Evolutionary conservation across 2,797 vertebrate species (phyloP).

Genomic region (Phalloptychus januarius): DNA sequence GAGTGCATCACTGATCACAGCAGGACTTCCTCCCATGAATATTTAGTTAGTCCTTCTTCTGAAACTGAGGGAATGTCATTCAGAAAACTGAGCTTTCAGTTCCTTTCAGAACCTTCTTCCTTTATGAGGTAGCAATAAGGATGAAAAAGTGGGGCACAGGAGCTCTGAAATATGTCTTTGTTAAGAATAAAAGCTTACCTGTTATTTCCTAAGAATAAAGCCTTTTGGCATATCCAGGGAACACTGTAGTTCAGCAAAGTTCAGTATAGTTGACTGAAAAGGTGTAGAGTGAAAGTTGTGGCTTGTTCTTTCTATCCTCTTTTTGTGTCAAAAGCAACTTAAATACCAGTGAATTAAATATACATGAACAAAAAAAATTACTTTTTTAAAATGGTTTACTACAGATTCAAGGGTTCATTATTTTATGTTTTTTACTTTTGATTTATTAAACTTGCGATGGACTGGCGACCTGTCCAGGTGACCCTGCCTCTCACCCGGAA

Average conservation of each 20-base stretch:
- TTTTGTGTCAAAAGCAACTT: not conserved
- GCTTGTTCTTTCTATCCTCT: not conserved
- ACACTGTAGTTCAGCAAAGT: not conserved
- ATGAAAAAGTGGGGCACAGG: not conserved
- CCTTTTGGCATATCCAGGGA: not conserved
- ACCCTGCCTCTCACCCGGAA: too few species aligned
- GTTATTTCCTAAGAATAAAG: not conserved
- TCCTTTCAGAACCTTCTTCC: not conserved
- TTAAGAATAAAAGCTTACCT: not conserved
- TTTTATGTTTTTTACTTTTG: not conserved
- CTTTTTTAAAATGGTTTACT: not conserved
- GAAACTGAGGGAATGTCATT: not conserved
- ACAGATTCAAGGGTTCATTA: not conserved
- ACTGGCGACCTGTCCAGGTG: too few species aligned
- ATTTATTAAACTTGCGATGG: not conserved
- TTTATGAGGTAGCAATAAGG: not conserved
- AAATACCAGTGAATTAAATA: not conserved
- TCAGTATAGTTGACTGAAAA: not conserved
- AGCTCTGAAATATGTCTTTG: not conserved
- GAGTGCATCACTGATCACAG: constrained; percentile 54
- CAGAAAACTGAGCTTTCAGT: not conserved
- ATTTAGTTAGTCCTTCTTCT: constrained; percentile 3
- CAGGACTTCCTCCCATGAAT: constrained; percentile 42
- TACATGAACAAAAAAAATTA: not conserved
- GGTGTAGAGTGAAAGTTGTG: not conserved